These are phyloP conservation scores for Drosophila heteroneura DNA, from an alignment of 2,888 invertebrate species.

Conservation along the genomic window DNA sequence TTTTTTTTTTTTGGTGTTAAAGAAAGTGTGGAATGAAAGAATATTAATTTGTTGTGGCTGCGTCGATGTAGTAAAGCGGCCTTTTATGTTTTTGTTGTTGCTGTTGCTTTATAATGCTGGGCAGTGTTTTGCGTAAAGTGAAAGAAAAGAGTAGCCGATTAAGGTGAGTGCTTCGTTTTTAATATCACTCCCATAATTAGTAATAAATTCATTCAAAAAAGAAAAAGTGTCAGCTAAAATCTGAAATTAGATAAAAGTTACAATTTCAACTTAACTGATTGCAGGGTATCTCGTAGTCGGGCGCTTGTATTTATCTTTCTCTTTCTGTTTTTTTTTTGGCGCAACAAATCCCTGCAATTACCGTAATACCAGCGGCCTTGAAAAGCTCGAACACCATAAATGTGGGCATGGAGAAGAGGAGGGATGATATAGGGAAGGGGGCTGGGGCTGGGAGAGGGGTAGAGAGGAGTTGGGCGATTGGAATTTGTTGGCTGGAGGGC, in stretches of 20 bases:
- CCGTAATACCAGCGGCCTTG: constrained; percentile 75
- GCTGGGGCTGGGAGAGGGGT: background rate
- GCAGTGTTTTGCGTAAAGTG: no score
- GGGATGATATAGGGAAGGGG: background rate
- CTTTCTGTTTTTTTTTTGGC: constrained; percentile 10
- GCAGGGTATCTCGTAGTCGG: background rate
- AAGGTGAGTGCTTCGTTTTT: background rate
- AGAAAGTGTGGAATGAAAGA: background rate
- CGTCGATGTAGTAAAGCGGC: no score
- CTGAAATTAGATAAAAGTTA: background rate
- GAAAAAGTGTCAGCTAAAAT: background rate
- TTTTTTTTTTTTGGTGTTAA: background rate
- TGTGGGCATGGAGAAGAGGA: background rate
- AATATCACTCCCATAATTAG: no score
- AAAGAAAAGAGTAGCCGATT: background rate
- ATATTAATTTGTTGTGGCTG: background rate
- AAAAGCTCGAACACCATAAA: constrained; percentile 15
- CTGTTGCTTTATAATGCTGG: background rate
- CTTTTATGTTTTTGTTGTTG: background rate
- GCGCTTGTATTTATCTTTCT: background rate
- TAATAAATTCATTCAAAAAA: background rate
- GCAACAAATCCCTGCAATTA: constrained; percentile 72
- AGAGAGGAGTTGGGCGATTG: background rate
- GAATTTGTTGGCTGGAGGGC: background rate
- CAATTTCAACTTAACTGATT: background rate